phyloP scores from a whole-genome alignment of 64 coral and sea anemone genomes.

The Catalaphyllia jardinei region DNA sequence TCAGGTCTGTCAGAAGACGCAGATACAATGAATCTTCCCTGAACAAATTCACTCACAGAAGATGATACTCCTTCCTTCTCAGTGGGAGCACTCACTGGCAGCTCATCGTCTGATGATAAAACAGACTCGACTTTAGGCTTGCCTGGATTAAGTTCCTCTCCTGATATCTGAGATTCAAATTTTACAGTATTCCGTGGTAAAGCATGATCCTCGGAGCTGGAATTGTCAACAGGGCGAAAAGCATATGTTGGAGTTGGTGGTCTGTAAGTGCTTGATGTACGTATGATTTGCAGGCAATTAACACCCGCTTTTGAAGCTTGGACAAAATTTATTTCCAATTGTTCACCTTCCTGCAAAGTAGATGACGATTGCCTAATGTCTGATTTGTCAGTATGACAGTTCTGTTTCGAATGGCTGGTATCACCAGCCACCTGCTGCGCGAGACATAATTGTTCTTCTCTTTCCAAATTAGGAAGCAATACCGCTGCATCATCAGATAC shows the following conservation, averaged over 20 bases:
- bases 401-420: background rate
- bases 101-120: conserved; percentile 22
- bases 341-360: background rate
- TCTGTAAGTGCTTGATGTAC: background rate
- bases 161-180: conserved; percentile 35
- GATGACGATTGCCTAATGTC: background rate
- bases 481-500: background rate
- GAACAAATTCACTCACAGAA: conserved; percentile 9
- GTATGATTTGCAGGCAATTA: background rate
- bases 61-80: background rate
- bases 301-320: background rate
- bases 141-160: conserved; percentile 12
- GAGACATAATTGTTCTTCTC: background rate
- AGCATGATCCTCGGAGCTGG: background rate
- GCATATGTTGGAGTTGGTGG: conserved; percentile 6
- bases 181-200: background rate
- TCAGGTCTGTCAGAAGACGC: conserved; percentile 25
- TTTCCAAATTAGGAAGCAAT: background rate
- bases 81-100: background rate
- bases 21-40: conserved; percentile 43
- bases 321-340: background rate
- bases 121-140: conserved; percentile 10
- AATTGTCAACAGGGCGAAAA: conserved; percentile 36
- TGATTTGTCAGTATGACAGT: background rate
- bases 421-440: background rate